Evolutionary conservation across 1,140 invertebrate species (phyloP).

Genomic region (Mactra quadrangularis): DNA sequence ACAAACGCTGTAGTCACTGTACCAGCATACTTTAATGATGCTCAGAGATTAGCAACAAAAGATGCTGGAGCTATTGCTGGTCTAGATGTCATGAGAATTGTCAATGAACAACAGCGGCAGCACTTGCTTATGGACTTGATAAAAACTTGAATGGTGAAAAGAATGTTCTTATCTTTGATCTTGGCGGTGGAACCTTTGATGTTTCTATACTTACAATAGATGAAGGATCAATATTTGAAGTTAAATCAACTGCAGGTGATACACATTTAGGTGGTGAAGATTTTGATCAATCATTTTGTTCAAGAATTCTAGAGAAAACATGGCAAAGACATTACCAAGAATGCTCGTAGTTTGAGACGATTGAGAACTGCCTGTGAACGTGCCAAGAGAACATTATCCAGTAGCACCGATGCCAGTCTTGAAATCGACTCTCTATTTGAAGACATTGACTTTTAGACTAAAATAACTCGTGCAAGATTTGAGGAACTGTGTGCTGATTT

Average conservation of each 20-base stretch:
- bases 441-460: slow-evolving; percentile 98
- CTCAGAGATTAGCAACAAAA: slow-evolving; percentile 83
- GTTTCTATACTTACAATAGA: slow-evolving; percentile 79
- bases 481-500: slow-evolving; percentile 93
- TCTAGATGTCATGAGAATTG: slow-evolving; percentile 85
- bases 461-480: slow-evolving; percentile 93
- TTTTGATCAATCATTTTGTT: slow-evolving; percentile 92
- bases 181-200: slow-evolving; percentile 80
- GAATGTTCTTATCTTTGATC: slow-evolving; percentile 75
- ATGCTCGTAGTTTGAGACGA: slow-evolving; percentile 95
- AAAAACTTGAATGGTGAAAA: slow-evolving; percentile 84
- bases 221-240: slow-evolving; percentile 89
- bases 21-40: slow-evolving; percentile 84
- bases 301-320: slow-evolving; percentile 89
- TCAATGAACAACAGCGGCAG: slow-evolving; percentile 85
- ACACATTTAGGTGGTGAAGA: slow-evolving; percentile 89
- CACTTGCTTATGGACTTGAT: slow-evolving; percentile 85
- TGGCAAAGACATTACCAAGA: slow-evolving; percentile 96
- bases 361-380: slow-evolving; percentile 97
- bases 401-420: slow-evolving; percentile 92
- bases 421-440: slow-evolving; percentile 95
- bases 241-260: slow-evolving; percentile 89
- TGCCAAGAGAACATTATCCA: slow-evolving; percentile 97
- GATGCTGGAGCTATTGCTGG: slow-evolving; percentile 84
- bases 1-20: slow-evolving; percentile 84